Percentiles rank a stretch among this genome's conserved stretches.
phyloP scores from a whole-genome alignment of 2,797 vertebrate genomes.

The Enteromius mattozi region DNA sequence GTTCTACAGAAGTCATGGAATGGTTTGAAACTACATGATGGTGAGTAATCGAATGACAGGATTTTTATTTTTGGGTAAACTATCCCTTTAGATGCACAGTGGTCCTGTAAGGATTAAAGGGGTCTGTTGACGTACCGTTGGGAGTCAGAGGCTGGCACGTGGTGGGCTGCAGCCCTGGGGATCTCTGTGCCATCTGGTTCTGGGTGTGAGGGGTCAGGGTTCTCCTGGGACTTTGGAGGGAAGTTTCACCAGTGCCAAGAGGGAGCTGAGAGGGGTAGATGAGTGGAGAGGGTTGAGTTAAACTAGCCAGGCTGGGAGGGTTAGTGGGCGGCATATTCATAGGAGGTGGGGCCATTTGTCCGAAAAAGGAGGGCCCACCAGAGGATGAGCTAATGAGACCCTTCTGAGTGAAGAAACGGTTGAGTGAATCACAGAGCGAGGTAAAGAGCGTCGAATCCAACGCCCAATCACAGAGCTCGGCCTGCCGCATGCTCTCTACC shows the following conservation, averaged over 20 bases:
- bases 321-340: constrained; percentile 57
- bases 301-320: constrained; percentile 70
- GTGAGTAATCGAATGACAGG: background rate
- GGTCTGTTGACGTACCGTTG: constrained; percentile 65
- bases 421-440: constrained; percentile 96
- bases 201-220: constrained; percentile 65
- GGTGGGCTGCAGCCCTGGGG: constrained; percentile 64
- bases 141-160: constrained; percentile 60
- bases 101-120: background rate
- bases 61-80: background rate
- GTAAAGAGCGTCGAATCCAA: constrained; percentile 93
- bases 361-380: constrained; percentile 68
- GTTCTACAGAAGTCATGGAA: background rate
- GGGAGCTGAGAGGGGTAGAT: constrained; percentile 64
- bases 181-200: constrained; percentile 67
- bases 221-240: constrained; percentile 67
- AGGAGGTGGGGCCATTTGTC: constrained; percentile 62
- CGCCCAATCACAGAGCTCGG: constrained; percentile 95
- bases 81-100: background rate
- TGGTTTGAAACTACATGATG: background rate
- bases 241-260: constrained; percentile 57
- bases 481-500: constrained; percentile 95
- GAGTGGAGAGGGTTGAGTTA: constrained; percentile 77
- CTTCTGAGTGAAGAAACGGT: constrained; percentile 95
- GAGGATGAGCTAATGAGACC: constrained; percentile 81